A percentile compares a stretch with the other conserved stretches of the same genome.
Evolutionary conservation across 2,797 vertebrate genomes (phyloP).

Genomic region (Bradypus variegatus): DNA sequence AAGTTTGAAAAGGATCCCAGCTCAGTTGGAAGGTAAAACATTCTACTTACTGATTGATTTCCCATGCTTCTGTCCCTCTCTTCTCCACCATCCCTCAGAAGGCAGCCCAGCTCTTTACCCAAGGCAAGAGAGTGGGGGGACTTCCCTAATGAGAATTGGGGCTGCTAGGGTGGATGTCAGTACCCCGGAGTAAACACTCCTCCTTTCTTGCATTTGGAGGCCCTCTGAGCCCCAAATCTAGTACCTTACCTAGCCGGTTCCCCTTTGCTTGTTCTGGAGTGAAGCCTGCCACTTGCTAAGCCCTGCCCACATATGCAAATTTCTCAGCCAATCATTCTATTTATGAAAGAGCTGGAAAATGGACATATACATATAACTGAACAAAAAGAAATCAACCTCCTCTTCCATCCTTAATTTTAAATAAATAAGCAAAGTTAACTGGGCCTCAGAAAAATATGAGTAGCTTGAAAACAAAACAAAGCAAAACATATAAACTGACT

Average conservation of each 20-base stretch:
- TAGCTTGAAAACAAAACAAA: background rate
- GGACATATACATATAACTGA: background rate
- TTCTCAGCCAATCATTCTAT: background rate
- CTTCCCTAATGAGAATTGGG: background rate
- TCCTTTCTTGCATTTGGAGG: background rate
- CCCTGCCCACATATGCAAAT: background rate
- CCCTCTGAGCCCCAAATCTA: background rate
- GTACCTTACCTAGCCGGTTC: background rate
- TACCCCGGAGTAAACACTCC: background rate
- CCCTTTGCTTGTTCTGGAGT: background rate
- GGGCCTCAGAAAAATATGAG: background rate
- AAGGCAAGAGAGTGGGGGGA: background rate
- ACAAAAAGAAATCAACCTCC: background rate
- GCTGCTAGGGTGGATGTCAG: background rate
- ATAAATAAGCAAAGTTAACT: background rate
- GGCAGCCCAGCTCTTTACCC: background rate
- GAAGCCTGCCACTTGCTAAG: background rate
- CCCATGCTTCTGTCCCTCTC: background rate
- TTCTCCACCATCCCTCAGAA: background rate
- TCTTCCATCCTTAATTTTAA: background rate
- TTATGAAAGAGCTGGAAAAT: slow-evolving; percentile 2
- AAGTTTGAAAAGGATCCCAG: background rate
- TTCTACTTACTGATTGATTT: background rate
- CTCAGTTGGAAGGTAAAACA: background rate
- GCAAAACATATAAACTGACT: background rate